Conservation (phyloP, 2,797 vertebrate species). For the Anisognathus igniventris region DNA sequence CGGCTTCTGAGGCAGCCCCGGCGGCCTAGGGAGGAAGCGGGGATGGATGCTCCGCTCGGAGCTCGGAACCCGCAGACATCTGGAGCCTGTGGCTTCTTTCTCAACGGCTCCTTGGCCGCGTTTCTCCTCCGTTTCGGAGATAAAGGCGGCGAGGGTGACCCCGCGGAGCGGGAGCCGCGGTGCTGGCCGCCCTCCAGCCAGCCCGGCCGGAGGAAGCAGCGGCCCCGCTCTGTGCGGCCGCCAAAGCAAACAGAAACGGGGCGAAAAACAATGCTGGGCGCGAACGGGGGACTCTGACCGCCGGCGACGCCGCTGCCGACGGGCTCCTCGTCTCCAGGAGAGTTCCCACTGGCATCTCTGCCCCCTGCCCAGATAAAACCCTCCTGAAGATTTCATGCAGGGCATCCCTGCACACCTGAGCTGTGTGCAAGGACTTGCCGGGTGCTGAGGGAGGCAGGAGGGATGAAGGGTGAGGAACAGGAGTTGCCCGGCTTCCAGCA, state of each 20-base stretch:
- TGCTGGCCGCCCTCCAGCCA: constrained; percentile 52
- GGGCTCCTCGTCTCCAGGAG: not conserved
- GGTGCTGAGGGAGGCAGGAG: not conserved
- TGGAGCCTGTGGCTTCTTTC: constrained; percentile 62
- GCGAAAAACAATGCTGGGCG: not conserved
- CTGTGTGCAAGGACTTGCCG: not conserved
- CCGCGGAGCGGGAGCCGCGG: not conserved
- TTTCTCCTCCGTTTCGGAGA: constrained; percentile 10
- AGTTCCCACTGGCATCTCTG: not conserved
- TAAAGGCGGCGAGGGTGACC: constrained; percentile 34
- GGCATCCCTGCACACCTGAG: not conserved
- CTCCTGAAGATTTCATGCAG: not conserved
- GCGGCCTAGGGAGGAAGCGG: not conserved
- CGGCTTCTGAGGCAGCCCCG: constrained; percentile 23
- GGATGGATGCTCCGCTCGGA: constrained; percentile 9
- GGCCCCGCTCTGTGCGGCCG: constrained; percentile 25
- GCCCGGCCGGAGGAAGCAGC: constrained; percentile 25
- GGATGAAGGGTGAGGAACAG: not conserved
- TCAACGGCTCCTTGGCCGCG: not conserved
- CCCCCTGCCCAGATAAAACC: not conserved
- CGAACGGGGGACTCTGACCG: not conserved
- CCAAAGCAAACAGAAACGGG: constrained; percentile 46
- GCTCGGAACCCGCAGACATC: constrained; percentile 31
- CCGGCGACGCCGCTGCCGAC: not conserved
- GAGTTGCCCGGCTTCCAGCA: constrained; percentile 1